phyloP scores from a whole-genome alignment of 2,888 invertebrate genomes.

The Hofmannophila pseudospretella region DNA sequence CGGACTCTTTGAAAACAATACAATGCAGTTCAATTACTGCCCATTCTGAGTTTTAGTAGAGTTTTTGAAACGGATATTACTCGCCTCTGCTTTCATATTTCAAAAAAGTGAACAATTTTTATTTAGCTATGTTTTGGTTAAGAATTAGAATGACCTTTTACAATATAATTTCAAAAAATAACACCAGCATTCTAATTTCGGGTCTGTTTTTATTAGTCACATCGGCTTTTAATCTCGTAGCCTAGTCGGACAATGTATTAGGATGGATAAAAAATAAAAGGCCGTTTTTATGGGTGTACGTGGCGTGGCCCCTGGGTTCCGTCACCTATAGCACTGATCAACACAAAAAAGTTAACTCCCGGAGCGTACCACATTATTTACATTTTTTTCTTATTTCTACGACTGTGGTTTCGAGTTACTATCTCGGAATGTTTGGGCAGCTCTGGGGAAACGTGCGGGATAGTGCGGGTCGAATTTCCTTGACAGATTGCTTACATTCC shows the following conservation, averaged over 20 bases:
- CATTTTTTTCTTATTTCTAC: constrained; percentile 52
- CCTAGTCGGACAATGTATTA: constrained; percentile 52
- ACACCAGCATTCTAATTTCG: constrained; percentile 34
- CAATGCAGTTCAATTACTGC: background rate
- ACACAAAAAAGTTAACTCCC: constrained; percentile 47
- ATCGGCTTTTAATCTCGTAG: constrained; percentile 46
- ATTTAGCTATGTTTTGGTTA: too few species aligned
- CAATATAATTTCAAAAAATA: constrained; percentile 10
- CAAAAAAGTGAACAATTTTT: too few species aligned
- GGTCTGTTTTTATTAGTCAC: constrained; percentile 38
- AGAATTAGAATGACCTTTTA: too few species aligned
- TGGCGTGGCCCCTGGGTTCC: constrained; percentile 36
- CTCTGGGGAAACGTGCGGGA: constrained; percentile 33
- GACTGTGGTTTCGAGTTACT: constrained; percentile 67
- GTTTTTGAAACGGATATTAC: too few species aligned
- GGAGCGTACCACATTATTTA: constrained; percentile 58
- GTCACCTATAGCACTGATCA: constrained; percentile 58
- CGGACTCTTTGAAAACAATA: background rate
- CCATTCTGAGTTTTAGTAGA: background rate
- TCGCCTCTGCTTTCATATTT: too few species aligned
- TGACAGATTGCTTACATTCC: constrained; percentile 8
- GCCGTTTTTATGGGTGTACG: constrained; percentile 49
- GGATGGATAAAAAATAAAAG: constrained; percentile 23
- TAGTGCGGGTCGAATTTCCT: constrained; percentile 31
- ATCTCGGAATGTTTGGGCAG: constrained; percentile 60